Evolutionary conservation across 2,797 vertebrate species (phyloP).

Genomic region (Notamacropus eugenii): DNA sequence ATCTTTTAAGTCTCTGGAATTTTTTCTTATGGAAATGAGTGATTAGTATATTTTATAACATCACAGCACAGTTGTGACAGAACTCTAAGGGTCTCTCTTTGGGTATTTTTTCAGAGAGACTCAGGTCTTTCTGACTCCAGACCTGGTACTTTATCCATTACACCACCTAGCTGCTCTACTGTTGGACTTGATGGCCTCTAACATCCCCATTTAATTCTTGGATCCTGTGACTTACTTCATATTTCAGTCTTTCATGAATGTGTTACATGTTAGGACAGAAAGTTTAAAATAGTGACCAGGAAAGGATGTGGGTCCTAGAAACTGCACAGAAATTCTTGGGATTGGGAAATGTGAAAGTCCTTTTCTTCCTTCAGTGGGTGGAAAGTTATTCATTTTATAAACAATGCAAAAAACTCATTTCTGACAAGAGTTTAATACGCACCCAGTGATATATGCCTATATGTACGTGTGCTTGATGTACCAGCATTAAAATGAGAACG

Average conservation of each 20-base stretch:
- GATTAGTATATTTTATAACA: neutral
- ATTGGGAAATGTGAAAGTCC: conserved; percentile 17
- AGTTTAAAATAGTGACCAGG: conserved; percentile 3
- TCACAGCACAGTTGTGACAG: neutral
- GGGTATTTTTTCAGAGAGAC: neutral
- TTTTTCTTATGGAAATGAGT: neutral
- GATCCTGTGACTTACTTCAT: neutral
- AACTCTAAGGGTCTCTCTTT: neutral
- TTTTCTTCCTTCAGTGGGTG: neutral
- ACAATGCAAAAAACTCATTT: neutral
- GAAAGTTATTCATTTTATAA: conserved; percentile 36
- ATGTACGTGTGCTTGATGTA: neutral
- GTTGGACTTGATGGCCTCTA: neutral
- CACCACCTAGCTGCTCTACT: neutral
- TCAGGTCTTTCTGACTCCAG: neutral
- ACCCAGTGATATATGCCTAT: conserved; percentile 70
- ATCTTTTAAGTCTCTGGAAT: neutral
- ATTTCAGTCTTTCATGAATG: conserved; percentile 6
- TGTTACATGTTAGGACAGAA: neutral
- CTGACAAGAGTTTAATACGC: conserved; percentile 9
- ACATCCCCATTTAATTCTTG: neutral
- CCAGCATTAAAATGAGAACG: neutral
- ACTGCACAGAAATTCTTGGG: conserved; percentile 49
- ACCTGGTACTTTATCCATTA: neutral
- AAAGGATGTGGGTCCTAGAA: conserved; percentile 16